phyloP scores from a whole-genome alignment of 2,113 vertebrate genomes.

The Neotragus pygmaeus region DNA sequence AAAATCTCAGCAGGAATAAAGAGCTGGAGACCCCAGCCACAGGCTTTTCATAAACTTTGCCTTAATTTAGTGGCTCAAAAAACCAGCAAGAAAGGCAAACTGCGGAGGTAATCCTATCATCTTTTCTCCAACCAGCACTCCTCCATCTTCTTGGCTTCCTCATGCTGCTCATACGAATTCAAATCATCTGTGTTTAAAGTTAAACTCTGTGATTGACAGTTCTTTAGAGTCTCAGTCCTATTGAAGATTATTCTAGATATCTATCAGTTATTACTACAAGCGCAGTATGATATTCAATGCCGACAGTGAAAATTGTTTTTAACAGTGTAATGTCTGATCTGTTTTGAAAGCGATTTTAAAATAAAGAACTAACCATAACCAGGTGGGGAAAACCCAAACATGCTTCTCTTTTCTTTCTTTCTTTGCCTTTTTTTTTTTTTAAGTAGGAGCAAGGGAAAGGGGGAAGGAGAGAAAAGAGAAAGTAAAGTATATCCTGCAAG shows the following conservation, averaged over 20 bases:
- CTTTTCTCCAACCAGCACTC: conserved; percentile 77
- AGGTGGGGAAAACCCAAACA: conserved; percentile 81
- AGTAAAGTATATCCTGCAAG: background rate
- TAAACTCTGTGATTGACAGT: conserved; percentile 85
- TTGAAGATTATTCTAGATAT: conserved; percentile 86
- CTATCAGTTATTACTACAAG: conserved; percentile 88
- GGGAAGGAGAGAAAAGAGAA: background rate
- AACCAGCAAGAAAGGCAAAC: conserved; percentile 79
- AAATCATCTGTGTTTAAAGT: conserved; percentile 85
- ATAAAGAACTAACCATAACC: conserved; percentile 85
- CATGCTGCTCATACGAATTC: conserved; percentile 86
- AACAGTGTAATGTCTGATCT: conserved; percentile 84
- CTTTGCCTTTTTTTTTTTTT: background rate
- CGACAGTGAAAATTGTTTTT: conserved; percentile 85
- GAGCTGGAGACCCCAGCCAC: conserved; percentile 82
- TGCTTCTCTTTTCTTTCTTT: background rate
- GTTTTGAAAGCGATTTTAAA: conserved; percentile 85
- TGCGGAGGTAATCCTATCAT: conserved; percentile 89
- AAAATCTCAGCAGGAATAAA: conserved; percentile 87
- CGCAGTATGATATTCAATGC: conserved; percentile 85
- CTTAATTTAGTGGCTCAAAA: conserved; percentile 84
- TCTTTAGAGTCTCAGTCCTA: conserved; percentile 81
- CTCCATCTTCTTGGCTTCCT: conserved; percentile 86
- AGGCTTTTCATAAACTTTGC: conserved; percentile 89
- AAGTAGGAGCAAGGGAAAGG: background rate